These are phyloP conservation scores for Andrena camellia DNA, from an alignment of 2,888 invertebrate species.

Conservation along the genomic window DNA sequence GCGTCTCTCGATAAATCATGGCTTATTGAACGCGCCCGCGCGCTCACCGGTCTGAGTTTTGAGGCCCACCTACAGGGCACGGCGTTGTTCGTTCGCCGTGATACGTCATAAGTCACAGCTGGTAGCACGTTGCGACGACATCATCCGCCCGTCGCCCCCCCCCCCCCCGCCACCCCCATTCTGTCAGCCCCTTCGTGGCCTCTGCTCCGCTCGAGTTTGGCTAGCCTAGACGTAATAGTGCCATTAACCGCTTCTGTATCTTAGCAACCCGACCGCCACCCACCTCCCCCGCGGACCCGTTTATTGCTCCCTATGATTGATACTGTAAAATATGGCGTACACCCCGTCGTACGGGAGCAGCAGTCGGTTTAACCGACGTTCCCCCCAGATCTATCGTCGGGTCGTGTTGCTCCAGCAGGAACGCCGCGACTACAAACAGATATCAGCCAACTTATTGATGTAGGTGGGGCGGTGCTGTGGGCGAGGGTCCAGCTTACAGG, in stretches of 20 bases:
- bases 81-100: slow-evolving; percentile 73
- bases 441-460: slow-evolving; percentile 45
- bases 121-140: slow-evolving; percentile 83
- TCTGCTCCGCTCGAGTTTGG: slow-evolving; percentile 57
- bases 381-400: slow-evolving; percentile 16
- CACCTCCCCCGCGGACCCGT: slow-evolving; percentile 63
- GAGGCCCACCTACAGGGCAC: slow-evolving; percentile 64
- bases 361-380: slow-evolving; percentile 13
- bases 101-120: slow-evolving; percentile 84
- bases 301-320: slow-evolving; percentile 82
- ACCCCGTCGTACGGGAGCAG: neutral
- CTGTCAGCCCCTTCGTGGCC: slow-evolving; percentile 37
- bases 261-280: slow-evolving; percentile 78
- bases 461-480: slow-evolving; percentile 6
- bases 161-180: slow-evolving; percentile 29
- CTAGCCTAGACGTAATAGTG: slow-evolving; percentile 79
- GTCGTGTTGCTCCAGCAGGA: slow-evolving; percentile 1
- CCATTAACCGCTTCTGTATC: slow-evolving; percentile 83
- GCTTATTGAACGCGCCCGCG: slow-evolving; percentile 73
- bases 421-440: slow-evolving; percentile 28
- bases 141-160: slow-evolving; percentile 67
- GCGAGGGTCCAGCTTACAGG: neutral
- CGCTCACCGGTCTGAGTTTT: slow-evolving; percentile 66
- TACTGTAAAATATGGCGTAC: slow-evolving; percentile 78
- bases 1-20: slow-evolving; percentile 76